Evolutionary conservation across 2,888 invertebrate species (phyloP).

Genomic region (Cerastis rubricosa): DNA sequence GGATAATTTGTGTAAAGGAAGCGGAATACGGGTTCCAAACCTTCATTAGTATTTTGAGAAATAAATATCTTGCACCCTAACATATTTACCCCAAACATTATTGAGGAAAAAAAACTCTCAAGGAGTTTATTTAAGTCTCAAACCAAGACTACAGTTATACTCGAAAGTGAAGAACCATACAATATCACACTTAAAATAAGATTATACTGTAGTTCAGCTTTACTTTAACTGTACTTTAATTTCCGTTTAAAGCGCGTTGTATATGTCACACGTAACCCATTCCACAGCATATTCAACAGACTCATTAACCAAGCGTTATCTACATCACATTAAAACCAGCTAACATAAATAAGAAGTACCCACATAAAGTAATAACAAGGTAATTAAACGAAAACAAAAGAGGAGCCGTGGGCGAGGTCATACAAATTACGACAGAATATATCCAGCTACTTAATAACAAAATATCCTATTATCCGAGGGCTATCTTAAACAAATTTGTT

Average conservation of each 20-base stretch:
- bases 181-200: conserved; percentile 7
- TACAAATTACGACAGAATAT: conserved; percentile 41
- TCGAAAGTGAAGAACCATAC: not conserved
- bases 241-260: conserved; percentile 20
- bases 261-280: conserved; percentile 28
- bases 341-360: conserved; percentile 45
- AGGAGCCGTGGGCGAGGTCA: conserved; percentile 17
- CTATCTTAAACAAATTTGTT: conserved; percentile 57
- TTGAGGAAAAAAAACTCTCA: no score
- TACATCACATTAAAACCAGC: conserved; percentile 50
- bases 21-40: not conserved
- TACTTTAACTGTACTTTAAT: conserved; percentile 33
- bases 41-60: not conserved
- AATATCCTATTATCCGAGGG: conserved; percentile 51
- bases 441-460: conserved; percentile 48
- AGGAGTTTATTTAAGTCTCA: not conserved
- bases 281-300: conserved; percentile 10
- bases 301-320: conserved; percentile 54
- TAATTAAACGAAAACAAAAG: conserved; percentile 57
- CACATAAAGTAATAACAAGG: conserved; percentile 22
- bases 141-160: not conserved
- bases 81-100: not conserved
- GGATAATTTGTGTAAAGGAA: not conserved
- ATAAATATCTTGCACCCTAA: not conserved
- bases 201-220: conserved; percentile 8